Evolutionary conservation across 35 echinoderm and acorn worm species (phyloP), one percentile per base, ranked within the genome.

Genomic region (Chiridota heheva): DNA sequence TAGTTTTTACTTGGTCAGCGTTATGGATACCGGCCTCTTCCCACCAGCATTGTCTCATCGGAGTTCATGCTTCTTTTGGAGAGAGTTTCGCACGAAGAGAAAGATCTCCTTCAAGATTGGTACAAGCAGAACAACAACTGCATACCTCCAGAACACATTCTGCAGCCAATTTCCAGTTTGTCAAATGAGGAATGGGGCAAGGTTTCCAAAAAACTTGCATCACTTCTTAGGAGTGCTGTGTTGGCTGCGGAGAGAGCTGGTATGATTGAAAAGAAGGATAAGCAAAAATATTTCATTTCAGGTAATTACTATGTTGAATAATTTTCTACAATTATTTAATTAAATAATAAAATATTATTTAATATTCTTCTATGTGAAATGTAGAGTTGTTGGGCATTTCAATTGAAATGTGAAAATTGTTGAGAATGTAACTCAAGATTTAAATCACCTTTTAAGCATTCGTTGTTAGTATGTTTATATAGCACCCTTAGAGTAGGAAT

Each of bases 11-110:
- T 92, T 18, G 86, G 90, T 74, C 90, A 92, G 17, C 62, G 85
- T 34, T 92, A 92, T 42, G 90, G 90, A 31, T 92, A 87, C 56
- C 40, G 90, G 82, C 90, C 90, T 31, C 78, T 87, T 36, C 90
- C 90, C 10, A 66, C 90, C 16, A 81, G 76, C 44, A 92, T 92
- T 78, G 44, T 51, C 47, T 70, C 48, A 15, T 32, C 42, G 26
- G 90, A 92, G 28, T 87, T 77, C 69, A 64, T 75, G 15, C 36
- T 73, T 45, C 22, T 92, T 59, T 43, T 78, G 0, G 37, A 75
- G 24, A 76, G 57, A 49, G 58, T 82, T 6, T 22, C 57, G 60
- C 69, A 87, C 35, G 40, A 27, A 16, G 51, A 77, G 70, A 44
- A 24, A 24, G 24, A 66, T 15, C 46, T 76, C 15, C 67, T 92